Base-by-base conservation (phyloP, 2,888 invertebrate species). In the Clitarchus hookeri region DNA sequence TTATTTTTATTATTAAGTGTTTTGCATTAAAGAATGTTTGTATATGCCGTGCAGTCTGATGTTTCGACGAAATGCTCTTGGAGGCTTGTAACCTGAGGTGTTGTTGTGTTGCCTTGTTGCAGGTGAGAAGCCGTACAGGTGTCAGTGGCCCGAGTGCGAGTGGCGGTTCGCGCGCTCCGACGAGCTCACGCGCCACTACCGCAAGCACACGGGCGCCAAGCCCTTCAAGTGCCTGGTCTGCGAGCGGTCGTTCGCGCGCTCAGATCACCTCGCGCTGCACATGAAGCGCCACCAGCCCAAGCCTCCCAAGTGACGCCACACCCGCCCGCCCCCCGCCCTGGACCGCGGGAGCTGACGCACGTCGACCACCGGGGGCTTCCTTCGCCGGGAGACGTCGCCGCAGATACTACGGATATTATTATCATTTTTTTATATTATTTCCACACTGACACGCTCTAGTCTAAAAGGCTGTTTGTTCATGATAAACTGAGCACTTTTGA, bases 271-370 rank as follows among this genome's bases (percentile, higher is more conserved):
- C 84, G 93, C 93, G 19, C 91, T 94, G 54, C 94, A 94, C 90
- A 93, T 93, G 92, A 93, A 93, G 90, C 90, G 94, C 44, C 94
- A 94, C 92, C 94, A 98, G 91, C 98, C 98, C 89, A 98, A 98
- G 93, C 94, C 95, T 88, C 93, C 95, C 89, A 96, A 95, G 94
- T 95, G 94, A 94, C 93, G 82, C 16, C 65, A n/a, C 65, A 11
- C 2, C n/a, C 23, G 19, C 23, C 65, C 65, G 19, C 8, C 65
- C 2, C 19, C 8, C 65, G 65, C 65, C 65, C 65, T 65, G 36
- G 36, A 36, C 36, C 36, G 36, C 65, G 65, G 23, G 19, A n/a
- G 65, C 65, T 65, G 65, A 48, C 65, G 65, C 8, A 19, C 53
- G 0, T 53, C 19, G 13, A 53, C 53, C 13, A 2, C 53, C 53